Base-by-base conservation (phyloP, 1,140 invertebrate genomes). In the Calliphora vicina region DNA sequence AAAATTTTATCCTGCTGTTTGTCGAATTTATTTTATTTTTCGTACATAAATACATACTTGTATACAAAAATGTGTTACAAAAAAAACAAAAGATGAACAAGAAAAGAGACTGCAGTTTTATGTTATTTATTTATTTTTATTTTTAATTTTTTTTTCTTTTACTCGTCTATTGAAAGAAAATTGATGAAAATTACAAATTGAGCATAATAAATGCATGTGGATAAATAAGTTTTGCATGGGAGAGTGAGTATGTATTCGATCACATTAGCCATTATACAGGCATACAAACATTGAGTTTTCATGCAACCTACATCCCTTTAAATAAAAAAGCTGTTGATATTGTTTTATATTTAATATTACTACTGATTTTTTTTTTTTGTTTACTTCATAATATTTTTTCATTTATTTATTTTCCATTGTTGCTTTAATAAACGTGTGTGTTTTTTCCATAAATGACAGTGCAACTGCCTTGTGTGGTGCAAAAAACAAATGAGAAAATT, bases 101-200 rank as follows among this genome's bases (percentile, higher is more conserved):
- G 50, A 57, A 57, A 57, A 67, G 10, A 67, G 2, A 23, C n/a
- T 67, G 9, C 10, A 67, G n/a, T 67, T 57, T 57, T 23, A 20
- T 67, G n/a, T 67, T 57, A 57, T 57, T n/a, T n/a, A 57, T 57
- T 57, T 57, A n/a, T n/a, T n/a, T n/a, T n/a, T n/a, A n/a, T n/a
- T n/a, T n/a, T n/a, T n/a, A n/a, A n/a, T n/a, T n/a, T 57, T 57
- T 57, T 57, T 57, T 57, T 57, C 4, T 57, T 57, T 57, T 15
- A 17, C 50, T 57, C 35, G 1, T 50, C 17, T 67, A 23, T 23
- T 10, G n/a, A 67, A 67, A 20, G 61, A 67, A 67, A 67, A 67
- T 67, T 67, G 61, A 67, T 67, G n/a, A 20, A 67, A 67, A 67
- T 67, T 67, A 67, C 61, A 67, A 67, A 67, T 67, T 67, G 61